Percentiles rank a stretch among this genome's conserved stretches.
Conservation (phyloP, 1,140 invertebrate species). For the Pemphigus obesinymphae region DNA sequence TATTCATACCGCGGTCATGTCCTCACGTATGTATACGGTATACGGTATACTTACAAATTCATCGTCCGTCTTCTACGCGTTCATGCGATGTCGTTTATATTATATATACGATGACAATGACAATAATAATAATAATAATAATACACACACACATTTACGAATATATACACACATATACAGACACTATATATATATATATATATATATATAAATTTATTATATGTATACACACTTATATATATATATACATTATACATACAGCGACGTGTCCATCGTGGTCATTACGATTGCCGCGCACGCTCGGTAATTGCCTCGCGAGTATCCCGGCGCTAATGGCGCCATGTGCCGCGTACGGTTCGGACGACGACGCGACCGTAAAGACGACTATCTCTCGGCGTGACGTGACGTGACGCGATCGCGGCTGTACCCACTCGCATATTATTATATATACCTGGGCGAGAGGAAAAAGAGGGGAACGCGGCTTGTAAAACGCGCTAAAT, state of each 20-base stretch:
- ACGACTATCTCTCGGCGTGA: neutral
- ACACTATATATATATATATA: no score
- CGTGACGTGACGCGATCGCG: neutral
- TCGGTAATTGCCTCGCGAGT: conserved; percentile 29
- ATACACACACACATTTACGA: neutral
- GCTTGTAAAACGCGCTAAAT: neutral
- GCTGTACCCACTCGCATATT: no score
- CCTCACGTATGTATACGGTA: neutral
- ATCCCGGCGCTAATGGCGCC: conserved; percentile 35
- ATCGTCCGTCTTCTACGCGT: neutral
- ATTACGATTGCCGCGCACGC: conserved; percentile 31
- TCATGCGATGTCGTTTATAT: neutral
- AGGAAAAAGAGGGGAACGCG: neutral
- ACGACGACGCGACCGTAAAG: neutral
- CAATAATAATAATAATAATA: neutral
- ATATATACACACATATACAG: no score
- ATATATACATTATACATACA: no score
- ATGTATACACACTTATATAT: no score
- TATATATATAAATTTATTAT: no score
- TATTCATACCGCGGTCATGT: conserved; percentile 8
- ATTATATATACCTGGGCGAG: no score
- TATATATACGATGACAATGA: neutral
- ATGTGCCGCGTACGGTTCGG: conserved; percentile 1
- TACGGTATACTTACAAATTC: conserved; percentile 18
- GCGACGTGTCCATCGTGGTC: neutral